Conservation (phyloP, 2,113 vertebrate genomes). For the Sebastes fasciatus region DNA sequence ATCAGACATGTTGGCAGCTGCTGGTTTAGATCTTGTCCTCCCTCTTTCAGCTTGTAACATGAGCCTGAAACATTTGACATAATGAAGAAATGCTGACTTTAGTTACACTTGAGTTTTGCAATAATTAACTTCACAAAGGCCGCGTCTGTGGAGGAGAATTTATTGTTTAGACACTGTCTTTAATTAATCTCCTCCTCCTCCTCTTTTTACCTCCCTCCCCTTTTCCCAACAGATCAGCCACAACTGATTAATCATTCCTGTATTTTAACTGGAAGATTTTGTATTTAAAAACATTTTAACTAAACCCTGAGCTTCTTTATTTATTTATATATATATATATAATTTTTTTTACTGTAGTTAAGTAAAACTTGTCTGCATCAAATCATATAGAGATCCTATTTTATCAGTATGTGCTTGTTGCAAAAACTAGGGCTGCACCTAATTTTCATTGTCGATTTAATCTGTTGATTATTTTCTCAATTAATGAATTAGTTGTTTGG, state of each 20-base stretch:
- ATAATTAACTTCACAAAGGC: conserved; percentile 2
- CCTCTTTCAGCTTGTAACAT: not conserved
- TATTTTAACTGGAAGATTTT: too few species aligned
- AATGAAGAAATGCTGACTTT: conserved; percentile 21
- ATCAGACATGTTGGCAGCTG: conserved; percentile 38
- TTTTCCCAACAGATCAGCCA: not conserved
- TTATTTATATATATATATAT: not conserved
- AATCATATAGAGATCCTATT: not conserved
- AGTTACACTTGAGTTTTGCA: not conserved
- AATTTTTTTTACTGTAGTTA: too few species aligned
- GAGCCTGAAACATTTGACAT: not conserved
- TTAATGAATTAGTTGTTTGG: too few species aligned
- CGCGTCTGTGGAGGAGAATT: not conserved
- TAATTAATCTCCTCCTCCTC: not conserved
- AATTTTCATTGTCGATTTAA: too few species aligned
- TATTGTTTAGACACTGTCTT: not conserved
- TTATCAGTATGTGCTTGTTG: not conserved
- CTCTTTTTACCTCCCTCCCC: not conserved
- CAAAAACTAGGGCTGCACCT: not conserved
- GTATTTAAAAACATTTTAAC: not conserved
- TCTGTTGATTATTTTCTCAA: too few species aligned
- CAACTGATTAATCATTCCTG: conserved; percentile 19
- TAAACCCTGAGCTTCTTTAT: not conserved
- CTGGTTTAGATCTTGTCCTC: conserved; percentile 10
- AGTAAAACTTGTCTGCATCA: too few species aligned